phyloP scores from a whole-genome alignment of 1,140 invertebrate species.

The Vanessa atalanta region DNA sequence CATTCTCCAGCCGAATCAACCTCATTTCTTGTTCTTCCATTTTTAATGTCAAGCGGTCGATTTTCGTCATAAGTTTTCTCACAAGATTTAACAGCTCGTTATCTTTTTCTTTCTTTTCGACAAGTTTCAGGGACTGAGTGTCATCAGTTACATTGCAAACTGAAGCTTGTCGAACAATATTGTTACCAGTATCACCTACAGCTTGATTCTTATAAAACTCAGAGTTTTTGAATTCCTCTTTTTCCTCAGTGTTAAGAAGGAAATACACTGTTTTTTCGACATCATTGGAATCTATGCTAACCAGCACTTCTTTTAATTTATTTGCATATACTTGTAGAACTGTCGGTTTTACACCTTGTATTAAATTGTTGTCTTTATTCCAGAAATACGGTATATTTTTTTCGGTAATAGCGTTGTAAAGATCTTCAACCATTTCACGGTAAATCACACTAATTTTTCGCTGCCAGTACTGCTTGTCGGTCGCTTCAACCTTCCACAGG shows the following conservation, averaged over 20 bases:
- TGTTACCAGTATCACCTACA: background rate
- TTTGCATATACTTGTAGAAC: slow-evolving; percentile 50
- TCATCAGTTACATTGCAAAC: background rate
- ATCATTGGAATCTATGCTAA: slow-evolving; percentile 49
- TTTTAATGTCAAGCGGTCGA: slow-evolving; percentile 30
- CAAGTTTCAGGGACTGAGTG: slow-evolving; percentile 2
- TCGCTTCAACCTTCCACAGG: slow-evolving; percentile 67
- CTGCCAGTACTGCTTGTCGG: slow-evolving; percentile 67
- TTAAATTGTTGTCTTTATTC: slow-evolving; percentile 73
- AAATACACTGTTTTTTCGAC: slow-evolving; percentile 46
- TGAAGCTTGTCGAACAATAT: slow-evolving; percentile 11
- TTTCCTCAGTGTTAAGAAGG: slow-evolving; percentile 50
- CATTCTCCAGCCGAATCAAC: slow-evolving; percentile 18
- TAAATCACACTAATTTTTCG: slow-evolving; percentile 69
- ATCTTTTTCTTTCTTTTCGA: slow-evolving; percentile 6
- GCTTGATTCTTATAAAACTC: slow-evolving; percentile 52
- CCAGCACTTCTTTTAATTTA: slow-evolving; percentile 53
- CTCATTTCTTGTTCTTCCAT: slow-evolving; percentile 23
- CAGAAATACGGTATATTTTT: slow-evolving; percentile 78
- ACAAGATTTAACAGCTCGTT: slow-evolving; percentile 19
- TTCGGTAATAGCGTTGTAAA: slow-evolving; percentile 56
- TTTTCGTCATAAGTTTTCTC: slow-evolving; percentile 27
- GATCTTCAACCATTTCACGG: slow-evolving; percentile 69
- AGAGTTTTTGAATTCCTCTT: slow-evolving; percentile 50
- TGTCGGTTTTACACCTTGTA: slow-evolving; percentile 47